Base-by-base conservation (phyloP, 2,888 invertebrate species). In the Camptogramma bilineatum region DNA sequence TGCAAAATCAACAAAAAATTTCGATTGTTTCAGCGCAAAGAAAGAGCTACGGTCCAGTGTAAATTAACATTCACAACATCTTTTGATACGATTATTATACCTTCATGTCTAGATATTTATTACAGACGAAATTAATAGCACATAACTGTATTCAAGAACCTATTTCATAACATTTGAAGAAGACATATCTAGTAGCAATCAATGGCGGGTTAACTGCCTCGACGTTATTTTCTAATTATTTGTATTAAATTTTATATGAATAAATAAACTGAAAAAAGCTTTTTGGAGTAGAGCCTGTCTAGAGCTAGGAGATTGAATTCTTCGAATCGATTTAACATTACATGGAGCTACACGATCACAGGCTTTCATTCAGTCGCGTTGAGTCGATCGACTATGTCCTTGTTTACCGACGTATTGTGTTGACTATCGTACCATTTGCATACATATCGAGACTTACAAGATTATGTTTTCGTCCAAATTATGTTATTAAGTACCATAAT, bases 21-120 rank as follows among this genome's bases (percentile, higher is more conserved):
- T 87, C 82, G 79, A 85, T 91, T 93, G 91, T 92, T 93, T 92
- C 92, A 92, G 92, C 90, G 76, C 78, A 83, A 61, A 66, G 61
- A 86, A 90, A 87, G 71, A 73, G 75, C 79, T 80, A 79, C 82
- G 81, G 85, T 70, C 83, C 80, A 82, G 84, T 83, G 75, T 87
- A 87, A 82, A 80, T 80, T 79, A 78, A 80, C 74, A 79, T 78
- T 81, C 73, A 72, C 75, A 79, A 77, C 78, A 77, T 71, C 76
- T 77, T 74, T 62, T 73, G 24, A 51, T 72, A 69, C 69, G 60
- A 71, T 72, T 48, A 77, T 68, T 70, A 68, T 72, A 70, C 69
- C 52, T 55, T 50, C 48, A 65, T 73, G 47, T 56, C 69, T 71
- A 72, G 58, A 69, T 50, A 68, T 71, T 71, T 64, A 52, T 16